Percentiles rank a stretch among this genome's conserved stretches.
Conservation (phyloP, 2,888 invertebrate species). For the Dorcus hopei region DNA sequence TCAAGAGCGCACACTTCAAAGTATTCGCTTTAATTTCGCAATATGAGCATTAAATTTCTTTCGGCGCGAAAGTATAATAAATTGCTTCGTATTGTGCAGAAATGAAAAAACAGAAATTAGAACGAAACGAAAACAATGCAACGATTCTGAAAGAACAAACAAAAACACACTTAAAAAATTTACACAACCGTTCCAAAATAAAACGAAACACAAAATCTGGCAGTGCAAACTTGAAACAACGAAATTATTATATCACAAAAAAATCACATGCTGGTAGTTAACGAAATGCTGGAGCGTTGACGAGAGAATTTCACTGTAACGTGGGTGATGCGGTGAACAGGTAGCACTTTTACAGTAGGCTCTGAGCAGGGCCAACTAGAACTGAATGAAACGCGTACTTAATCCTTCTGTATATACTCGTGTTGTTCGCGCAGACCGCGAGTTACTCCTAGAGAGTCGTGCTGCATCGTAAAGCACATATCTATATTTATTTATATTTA, state of each 20-base stretch:
- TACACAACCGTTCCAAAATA: constrained; percentile 20
- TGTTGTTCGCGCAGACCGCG: neutral
- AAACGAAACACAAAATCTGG: constrained; percentile 17
- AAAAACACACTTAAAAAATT: constrained; percentile 12
- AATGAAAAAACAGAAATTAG: neutral
- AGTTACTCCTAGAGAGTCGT: too few species aligned
- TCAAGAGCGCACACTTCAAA: neutral
- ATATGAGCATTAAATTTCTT: neutral
- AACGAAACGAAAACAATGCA: constrained; percentile 14
- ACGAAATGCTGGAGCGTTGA: constrained; percentile 2
- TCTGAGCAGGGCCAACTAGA: constrained; percentile 13
- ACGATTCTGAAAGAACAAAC: constrained; percentile 8
- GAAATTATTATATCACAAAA: constrained; percentile 20
- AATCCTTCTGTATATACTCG: constrained; percentile 27
- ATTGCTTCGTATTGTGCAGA: constrained; percentile 2
- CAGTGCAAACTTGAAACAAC: constrained; percentile 15
- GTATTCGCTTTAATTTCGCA: constrained; percentile 2
- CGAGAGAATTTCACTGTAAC: constrained; percentile 1
- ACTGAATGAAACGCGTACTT: constrained; percentile 30
- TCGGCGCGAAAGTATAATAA: constrained; percentile 9
- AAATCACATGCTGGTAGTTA: constrained; percentile 28
- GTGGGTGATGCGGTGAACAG: constrained; percentile 17
- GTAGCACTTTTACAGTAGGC: constrained; percentile 22
- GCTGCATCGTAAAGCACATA: too few species aligned
- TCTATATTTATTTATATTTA: too few species aligned